Evolutionary conservation across 2,888 invertebrate genomes (phyloP), one percentile per base, ranked within the genome.

Genomic region (Platycheirus albimanus): DNA sequence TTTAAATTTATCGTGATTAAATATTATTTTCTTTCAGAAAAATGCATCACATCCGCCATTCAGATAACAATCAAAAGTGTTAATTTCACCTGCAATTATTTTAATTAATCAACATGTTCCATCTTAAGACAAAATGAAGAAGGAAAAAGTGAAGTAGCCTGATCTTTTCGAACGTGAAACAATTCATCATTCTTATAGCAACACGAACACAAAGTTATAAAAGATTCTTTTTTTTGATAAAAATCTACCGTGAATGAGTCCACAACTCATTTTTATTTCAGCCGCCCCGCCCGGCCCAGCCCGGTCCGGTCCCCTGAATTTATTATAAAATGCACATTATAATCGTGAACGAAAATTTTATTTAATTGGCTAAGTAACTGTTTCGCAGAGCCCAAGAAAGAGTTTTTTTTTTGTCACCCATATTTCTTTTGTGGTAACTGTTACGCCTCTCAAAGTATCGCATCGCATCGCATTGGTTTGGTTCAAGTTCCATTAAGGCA

Each of bases 71-170:
- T 58, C 38, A 15, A 58, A 41, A 58, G 56, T 58, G 56, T 58
- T 58, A 58, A 58, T 58, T 58, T 38, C 56, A 58, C 10, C 41
- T 13, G 56, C 56, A 58, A 58, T 58, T 58, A 58, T 58, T 58
- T 58, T 58, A 58, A 58, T 58, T 58, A 58, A 24, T 38, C 20
- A 41, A 24, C 56, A 56, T 20, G 56, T 56, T 38, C 13, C 56
- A 54, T 58, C 56, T 19, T 13, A 13, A 0, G 11, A 36, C 10
- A n/a, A 11, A 19, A 54, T 13, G 15, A 8, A 7, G 49, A 11
- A 11, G 51, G n/a, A 11, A 17, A 52, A 56, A 41, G 1, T 56
- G 56, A 38, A 38, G 20, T n/a, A 58, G 56, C 56, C 24, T n/a
- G 5, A 0, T 15, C 17, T 4, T 6, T 24, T 38, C 5, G n/a